These are phyloP conservation scores for Caenorhabditis sinica DNA, from an alignment of 2,888 invertebrate genomes.

Conservation along the genomic window DNA sequence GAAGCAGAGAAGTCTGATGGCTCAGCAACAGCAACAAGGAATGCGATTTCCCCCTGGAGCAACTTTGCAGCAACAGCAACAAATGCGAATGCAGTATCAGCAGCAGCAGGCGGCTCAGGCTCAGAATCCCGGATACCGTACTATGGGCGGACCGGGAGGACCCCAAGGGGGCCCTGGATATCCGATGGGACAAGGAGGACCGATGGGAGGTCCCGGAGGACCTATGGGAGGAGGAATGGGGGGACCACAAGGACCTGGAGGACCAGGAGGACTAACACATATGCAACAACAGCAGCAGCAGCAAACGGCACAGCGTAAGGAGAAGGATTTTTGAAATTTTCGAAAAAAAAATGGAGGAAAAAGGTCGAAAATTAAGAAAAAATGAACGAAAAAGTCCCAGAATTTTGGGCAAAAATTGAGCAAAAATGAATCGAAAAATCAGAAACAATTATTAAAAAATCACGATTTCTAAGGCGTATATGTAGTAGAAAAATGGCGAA, in stretches of 20 bases:
- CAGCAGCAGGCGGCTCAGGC: conserved; percentile 37
- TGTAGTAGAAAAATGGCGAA: too few species aligned
- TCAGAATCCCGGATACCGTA: conserved; percentile 15
- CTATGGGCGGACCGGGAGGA: conserved; percentile 25
- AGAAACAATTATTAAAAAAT: too few species aligned
- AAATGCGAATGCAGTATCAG: conserved; percentile 27
- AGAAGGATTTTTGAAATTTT: background rate
- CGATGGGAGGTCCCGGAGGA: background rate
- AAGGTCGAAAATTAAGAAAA: background rate
- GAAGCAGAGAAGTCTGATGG: conserved; percentile 13
- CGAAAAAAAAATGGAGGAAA: background rate
- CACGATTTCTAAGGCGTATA: too few species aligned
- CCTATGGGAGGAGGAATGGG: too few species aligned
- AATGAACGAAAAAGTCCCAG: too few species aligned
- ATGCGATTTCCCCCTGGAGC: conserved; percentile 30
- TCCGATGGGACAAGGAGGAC: background rate
- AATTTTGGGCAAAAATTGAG: too few species aligned
- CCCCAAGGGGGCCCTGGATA: background rate
- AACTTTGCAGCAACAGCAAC: conserved; percentile 42
- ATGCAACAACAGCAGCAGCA: conserved; percentile 45
- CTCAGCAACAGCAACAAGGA: conserved; percentile 40
- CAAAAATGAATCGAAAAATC: too few species aligned
- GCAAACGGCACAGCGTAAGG: conserved; percentile 51
- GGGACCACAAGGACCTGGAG: too few species aligned
- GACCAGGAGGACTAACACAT: background rate